Conservation (phyloP, 2,113 vertebrate genomes). For the Nannobrachium achirus region DNA sequence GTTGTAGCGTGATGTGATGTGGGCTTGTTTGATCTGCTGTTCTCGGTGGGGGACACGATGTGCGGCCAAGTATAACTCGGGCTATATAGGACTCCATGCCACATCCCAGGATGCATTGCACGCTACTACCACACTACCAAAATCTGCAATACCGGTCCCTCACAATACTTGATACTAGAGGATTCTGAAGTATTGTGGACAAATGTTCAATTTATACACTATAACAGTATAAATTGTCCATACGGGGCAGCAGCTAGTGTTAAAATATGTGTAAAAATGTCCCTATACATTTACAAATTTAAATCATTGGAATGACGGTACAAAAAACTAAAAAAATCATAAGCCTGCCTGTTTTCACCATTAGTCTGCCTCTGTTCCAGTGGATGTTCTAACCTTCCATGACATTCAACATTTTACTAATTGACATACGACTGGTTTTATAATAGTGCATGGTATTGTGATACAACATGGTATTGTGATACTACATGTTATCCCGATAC, state of each 20-base stretch:
- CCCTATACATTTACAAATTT: too few relatives aligned
- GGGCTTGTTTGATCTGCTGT: background rate
- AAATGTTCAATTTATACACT: too few relatives aligned
- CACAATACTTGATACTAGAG: constrained; percentile 12
- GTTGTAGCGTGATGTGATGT: background rate
- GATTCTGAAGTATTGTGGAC: too few relatives aligned
- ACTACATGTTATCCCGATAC: background rate
- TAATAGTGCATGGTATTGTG: background rate
- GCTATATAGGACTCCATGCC: background rate
- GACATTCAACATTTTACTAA: background rate
- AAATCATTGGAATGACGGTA: too few relatives aligned
- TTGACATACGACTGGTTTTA: background rate
- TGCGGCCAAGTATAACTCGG: too few relatives aligned
- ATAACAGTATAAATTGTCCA: too few relatives aligned
- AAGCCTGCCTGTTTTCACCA: too few relatives aligned
- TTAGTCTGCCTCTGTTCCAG: background rate
- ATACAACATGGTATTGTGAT: constrained; percentile 12
- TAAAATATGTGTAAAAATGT: too few relatives aligned
- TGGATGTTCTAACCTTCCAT: background rate
- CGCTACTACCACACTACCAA: constrained; percentile 39
- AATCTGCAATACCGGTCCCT: constrained; percentile 22
- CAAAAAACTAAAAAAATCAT: too few relatives aligned
- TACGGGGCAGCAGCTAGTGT: too few relatives aligned
- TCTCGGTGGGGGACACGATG: too few relatives aligned
- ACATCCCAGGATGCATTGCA: background rate